phyloP scores from a whole-genome alignment of 2,113 vertebrate species.

The Sorex fumeus region DNA sequence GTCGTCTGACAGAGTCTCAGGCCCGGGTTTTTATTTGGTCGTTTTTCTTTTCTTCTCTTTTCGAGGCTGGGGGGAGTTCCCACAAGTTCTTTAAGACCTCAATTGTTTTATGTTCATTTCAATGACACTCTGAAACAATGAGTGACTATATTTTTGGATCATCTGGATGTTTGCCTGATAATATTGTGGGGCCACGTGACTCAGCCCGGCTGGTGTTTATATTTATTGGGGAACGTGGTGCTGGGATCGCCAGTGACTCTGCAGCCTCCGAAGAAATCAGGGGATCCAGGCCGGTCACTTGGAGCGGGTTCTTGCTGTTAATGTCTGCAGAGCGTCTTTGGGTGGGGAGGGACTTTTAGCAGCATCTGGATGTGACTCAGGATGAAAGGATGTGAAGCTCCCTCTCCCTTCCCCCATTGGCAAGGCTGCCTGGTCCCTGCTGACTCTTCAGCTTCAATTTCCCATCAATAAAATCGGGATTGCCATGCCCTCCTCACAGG shows the following conservation, averaged over 20 bases:
- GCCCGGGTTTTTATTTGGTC: too few species aligned
- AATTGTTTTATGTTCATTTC: slow-evolving; percentile 22
- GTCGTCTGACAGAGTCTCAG: slow-evolving; percentile 29
- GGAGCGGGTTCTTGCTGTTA: background rate
- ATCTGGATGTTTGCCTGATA: slow-evolving; percentile 7
- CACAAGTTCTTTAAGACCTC: slow-evolving; percentile 49
- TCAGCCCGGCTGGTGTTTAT: background rate
- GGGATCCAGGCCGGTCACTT: background rate
- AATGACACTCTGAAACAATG: slow-evolving; percentile 19
- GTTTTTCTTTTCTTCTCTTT: too few species aligned
- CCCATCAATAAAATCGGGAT: slow-evolving; percentile 9
- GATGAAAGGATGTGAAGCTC: too few species aligned
- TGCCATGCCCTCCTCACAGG: background rate
- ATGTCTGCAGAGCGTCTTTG: background rate
- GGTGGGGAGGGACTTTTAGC: background rate
- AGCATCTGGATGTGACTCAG: background rate
- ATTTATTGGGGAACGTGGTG: background rate
- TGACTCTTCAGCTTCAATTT: slow-evolving; percentile 51
- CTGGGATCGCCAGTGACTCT: background rate
- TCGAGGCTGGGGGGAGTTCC: background rate
- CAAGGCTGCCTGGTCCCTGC: background rate
- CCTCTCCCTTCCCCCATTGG: background rate
- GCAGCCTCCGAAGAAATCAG: background rate
- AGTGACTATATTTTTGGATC: slow-evolving; percentile 4
- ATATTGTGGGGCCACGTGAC: background rate